These are phyloP conservation scores for Microplitis mediator DNA, from an alignment of 1,140 invertebrate species.

Conservation along the genomic window DNA sequence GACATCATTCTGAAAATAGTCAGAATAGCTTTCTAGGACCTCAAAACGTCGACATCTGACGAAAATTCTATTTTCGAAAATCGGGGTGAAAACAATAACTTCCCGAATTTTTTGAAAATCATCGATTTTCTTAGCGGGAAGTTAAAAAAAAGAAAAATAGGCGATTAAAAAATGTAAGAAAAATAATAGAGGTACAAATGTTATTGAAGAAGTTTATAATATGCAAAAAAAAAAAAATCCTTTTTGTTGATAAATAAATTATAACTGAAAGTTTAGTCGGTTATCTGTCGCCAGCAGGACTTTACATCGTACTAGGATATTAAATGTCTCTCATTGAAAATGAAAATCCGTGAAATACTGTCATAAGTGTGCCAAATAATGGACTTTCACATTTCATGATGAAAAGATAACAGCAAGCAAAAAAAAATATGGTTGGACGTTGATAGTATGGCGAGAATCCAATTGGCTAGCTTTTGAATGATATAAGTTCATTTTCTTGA, in stretches of 20 bases:
- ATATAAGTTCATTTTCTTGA: slow-evolving; percentile 15
- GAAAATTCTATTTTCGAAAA: no score
- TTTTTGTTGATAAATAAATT: background rate
- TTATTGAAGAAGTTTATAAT: background rate
- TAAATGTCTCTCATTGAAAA: background rate
- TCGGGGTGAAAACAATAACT: no score
- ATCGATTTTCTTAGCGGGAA: no score
- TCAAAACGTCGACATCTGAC: no score
- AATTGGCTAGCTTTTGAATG: slow-evolving; percentile 16
- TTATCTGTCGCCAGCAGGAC: slow-evolving; percentile 2
- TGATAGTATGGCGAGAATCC: slow-evolving; percentile 25
- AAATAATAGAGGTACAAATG: background rate
- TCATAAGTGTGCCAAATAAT: background rate
- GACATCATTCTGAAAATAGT: no score
- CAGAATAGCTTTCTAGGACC: no score
- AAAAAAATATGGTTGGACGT: slow-evolving; percentile 10
- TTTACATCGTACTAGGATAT: background rate
- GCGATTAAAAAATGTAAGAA: background rate
- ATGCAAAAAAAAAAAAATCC: background rate
- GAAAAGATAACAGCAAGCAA: slow-evolving; percentile 8
- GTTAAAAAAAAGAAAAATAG: background rate
- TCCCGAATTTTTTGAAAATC: no score
- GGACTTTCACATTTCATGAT: slow-evolving; percentile 15
- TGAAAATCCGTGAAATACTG: background rate
- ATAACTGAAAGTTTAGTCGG: background rate